Conservation (phyloP, 1,140 invertebrate genomes). For the Drosophila setifemur region DNA sequence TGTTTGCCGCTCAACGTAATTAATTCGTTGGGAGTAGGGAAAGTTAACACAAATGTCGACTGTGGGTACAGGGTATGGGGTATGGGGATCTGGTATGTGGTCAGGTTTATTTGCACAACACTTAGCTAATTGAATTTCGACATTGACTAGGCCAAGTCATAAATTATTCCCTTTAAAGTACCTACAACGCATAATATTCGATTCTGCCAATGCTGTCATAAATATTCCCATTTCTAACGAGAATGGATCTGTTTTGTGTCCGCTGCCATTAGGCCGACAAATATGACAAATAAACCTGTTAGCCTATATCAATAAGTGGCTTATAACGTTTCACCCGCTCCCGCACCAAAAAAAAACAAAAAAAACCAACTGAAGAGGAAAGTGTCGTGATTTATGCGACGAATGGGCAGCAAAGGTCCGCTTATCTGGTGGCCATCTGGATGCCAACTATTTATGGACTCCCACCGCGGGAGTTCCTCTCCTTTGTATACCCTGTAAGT, state of each 20-base stretch:
- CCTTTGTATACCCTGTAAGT: conserved; percentile 1
- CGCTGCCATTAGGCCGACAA: conserved; percentile 45
- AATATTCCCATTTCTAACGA: conserved; percentile 1
- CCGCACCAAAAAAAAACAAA: conserved; percentile 3
- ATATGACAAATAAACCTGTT: conserved; percentile 64
- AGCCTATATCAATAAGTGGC: conserved; percentile 68
- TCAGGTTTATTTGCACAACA: conserved; percentile 48
- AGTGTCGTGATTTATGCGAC: conserved; percentile 64
- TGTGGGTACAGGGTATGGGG: background rate
- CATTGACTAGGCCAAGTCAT: conserved; percentile 27
- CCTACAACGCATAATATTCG: background rate
- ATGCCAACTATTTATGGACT: conserved; percentile 56
- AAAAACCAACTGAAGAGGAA: conserved; percentile 2
- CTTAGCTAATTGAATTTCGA: conserved; percentile 73
- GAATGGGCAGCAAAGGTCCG: conserved; percentile 27
- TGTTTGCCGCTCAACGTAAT: conserved; percentile 59
- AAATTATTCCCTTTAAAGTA: conserved; percentile 36
- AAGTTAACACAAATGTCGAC: conserved; percentile 26
- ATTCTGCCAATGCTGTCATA: conserved; percentile 4
- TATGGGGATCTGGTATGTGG: background rate
- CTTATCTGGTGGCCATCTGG: conserved; percentile 73
- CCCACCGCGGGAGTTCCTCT: conserved; percentile 8
- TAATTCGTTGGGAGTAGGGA: conserved; percentile 69
- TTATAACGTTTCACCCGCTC: conserved; percentile 32
- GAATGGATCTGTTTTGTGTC: conserved; percentile 22